These are phyloP conservation scores for Crossocerus cetratus DNA, from an alignment of 2,888 invertebrate species.

Conservation along the genomic window DNA sequence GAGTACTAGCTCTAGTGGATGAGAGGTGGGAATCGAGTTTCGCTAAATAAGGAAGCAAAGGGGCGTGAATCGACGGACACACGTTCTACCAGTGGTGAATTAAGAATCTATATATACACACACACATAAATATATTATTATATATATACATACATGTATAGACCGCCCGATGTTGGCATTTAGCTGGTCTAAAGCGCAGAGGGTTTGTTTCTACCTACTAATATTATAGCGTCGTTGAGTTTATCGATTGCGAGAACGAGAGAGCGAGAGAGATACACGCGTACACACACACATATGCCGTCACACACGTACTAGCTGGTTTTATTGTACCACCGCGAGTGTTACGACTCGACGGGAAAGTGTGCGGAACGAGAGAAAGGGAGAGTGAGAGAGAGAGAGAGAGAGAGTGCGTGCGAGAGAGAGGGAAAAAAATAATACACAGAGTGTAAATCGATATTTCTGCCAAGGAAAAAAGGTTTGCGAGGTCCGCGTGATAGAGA, in stretches of 20 bases:
- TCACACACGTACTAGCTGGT: neutral
- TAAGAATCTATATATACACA: constrained; percentile 36
- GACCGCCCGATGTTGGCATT: constrained; percentile 66
- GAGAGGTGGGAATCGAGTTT: constrained; percentile 17
- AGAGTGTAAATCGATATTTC: constrained; percentile 56
- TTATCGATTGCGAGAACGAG: constrained; percentile 53
- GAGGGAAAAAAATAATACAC: neutral
- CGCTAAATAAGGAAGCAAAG: constrained; percentile 25
- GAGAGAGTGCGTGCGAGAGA: neutral
- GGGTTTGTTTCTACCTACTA: constrained; percentile 64
- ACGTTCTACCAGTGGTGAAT: constrained; percentile 47
- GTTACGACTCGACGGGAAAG: constrained; percentile 19
- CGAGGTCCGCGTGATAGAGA: constrained; percentile 16
- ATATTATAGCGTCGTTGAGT: constrained; percentile 56
- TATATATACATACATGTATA: constrained; percentile 23
- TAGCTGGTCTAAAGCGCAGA: constrained; percentile 71
- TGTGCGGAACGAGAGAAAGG: constrained; percentile 3
- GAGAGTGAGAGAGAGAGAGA: neutral
- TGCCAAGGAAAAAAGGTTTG: constrained; percentile 57
- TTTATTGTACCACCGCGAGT: constrained; percentile 36
- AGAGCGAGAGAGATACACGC: constrained; percentile 11
- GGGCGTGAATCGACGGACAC: constrained; percentile 20
- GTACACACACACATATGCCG: no score
- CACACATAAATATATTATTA: neutral
- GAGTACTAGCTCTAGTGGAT: constrained; percentile 39